These are phyloP conservation scores for Sula dactylatra DNA, from an alignment of 2,113 vertebrate species.

Conservation along the genomic window DNA sequence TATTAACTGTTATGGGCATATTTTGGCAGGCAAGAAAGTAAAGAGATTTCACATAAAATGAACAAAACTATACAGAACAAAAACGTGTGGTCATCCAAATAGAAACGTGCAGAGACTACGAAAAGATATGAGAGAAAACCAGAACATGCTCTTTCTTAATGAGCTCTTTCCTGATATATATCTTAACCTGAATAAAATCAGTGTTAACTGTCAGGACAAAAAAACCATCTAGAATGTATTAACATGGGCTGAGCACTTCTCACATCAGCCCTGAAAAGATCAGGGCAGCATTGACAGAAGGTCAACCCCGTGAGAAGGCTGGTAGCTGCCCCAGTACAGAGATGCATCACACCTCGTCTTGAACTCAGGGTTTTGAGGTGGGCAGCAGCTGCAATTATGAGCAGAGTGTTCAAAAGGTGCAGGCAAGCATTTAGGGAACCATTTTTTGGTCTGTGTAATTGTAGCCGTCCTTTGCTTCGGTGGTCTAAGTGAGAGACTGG, in stretches of 20 bases:
- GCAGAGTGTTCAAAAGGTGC: not conserved
- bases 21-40: not conserved
- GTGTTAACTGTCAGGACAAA: not conserved
- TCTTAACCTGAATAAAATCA: not conserved
- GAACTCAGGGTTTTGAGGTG: not conserved
- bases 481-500: not conserved
- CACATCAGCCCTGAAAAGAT: not conserved
- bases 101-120: not conserved
- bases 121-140: not conserved
- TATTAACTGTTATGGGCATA: not conserved
- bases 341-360: not conserved
- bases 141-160: not conserved
- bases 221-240: not conserved
- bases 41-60: conserved; percentile 35
- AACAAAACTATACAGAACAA: conserved; percentile 28
- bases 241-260: not conserved
- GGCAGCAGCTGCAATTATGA: not conserved
- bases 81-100: not conserved
- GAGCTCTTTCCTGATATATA: not conserved
- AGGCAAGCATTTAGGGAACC: not conserved
- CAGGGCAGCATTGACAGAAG: not conserved
- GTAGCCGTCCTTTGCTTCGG: not conserved
- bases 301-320: not conserved
- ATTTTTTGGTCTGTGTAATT: not conserved
- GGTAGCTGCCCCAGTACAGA: not conserved